These are phyloP conservation scores for Pteronura brasiliensis DNA, from an alignment of 2,113 vertebrate species.

Conservation along the genomic window DNA sequence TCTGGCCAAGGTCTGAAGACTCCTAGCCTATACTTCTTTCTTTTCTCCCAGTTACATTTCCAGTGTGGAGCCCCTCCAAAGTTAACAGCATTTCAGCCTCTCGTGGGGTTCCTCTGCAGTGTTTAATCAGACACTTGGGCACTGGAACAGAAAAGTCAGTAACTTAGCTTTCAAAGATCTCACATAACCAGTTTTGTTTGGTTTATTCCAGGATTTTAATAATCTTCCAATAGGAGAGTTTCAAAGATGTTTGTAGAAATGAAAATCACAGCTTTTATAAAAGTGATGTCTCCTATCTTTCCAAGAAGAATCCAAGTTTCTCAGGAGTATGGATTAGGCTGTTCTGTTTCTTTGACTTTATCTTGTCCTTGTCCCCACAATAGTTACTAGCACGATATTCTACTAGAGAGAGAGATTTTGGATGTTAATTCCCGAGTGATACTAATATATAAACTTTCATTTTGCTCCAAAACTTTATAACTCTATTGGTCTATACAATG, in stretches of 20 bases:
- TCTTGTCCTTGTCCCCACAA: background rate
- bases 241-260: background rate
- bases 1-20: background rate
- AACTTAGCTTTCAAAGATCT: background rate
- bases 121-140: background rate
- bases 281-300: background rate
- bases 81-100: background rate
- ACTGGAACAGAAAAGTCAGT: background rate
- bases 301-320: background rate
- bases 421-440: background rate
- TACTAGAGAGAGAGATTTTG: background rate
- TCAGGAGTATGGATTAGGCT: background rate
- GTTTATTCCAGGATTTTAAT: background rate
- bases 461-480: background rate
- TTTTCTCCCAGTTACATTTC: background rate
- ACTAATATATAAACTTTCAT: background rate
- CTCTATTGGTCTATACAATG: background rate
- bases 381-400: background rate
- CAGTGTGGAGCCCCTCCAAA: background rate
- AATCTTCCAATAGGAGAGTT: background rate
- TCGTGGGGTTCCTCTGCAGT: background rate
- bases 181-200: background rate
- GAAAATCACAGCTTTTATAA: constrained; percentile 4
- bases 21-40: background rate
- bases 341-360: background rate